Evolutionary conservation across 2,797 vertebrate genomes (phyloP), one percentile per base, ranked within the genome.

Genomic region (Smutsia gigantea): DNA sequence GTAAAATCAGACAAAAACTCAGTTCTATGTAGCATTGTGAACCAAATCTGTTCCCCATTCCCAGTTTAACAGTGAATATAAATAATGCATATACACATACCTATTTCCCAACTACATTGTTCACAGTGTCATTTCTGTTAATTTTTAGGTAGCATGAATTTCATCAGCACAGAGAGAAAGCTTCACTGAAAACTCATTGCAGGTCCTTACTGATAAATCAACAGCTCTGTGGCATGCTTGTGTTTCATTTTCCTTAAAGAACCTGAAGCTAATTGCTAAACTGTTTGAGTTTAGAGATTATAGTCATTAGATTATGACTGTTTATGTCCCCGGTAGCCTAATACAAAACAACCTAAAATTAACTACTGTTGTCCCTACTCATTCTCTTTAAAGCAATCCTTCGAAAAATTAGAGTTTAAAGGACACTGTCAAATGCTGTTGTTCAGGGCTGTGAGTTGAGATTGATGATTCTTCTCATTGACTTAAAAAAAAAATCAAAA

Each of bases 51-150:
- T 88, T 98, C 97, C 97, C 96, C 97, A 93, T 97, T 98, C 96
- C 96, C 93, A 93, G 87, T 96, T 98, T 98, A 98, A 93, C 97
- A 98, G 98, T 96, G 97, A 98, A 97, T 98, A 98, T 98, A 98
- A 99, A 98, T 98, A 98, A 98, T 98, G 98, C 98, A 97, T 98
- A 98, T 98, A 98, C 98, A 98, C 98, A 98, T 98, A 99, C 98
- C 98, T 99, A 99, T 98, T 99, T 99, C 98, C 98, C 99, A 98
- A 98, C 98, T 99, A 98, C 91, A 18, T 98, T 99, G 98, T 99
- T 99, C 99, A 99, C 99, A 99, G 99, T 99, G 99, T 99, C 99
- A 98, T 99, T 99, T 99, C 98, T 98, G 99, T 99, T 99, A 98
- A 98, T 99, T 99, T 97, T 98, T 98, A 99, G 98, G 98, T 99